A percentile compares a stretch with the other conserved stretches of the same genome.
phyloP scores from a whole-genome alignment of 2,113 vertebrate species.

The Dromaius novaehollandiae region DNA sequence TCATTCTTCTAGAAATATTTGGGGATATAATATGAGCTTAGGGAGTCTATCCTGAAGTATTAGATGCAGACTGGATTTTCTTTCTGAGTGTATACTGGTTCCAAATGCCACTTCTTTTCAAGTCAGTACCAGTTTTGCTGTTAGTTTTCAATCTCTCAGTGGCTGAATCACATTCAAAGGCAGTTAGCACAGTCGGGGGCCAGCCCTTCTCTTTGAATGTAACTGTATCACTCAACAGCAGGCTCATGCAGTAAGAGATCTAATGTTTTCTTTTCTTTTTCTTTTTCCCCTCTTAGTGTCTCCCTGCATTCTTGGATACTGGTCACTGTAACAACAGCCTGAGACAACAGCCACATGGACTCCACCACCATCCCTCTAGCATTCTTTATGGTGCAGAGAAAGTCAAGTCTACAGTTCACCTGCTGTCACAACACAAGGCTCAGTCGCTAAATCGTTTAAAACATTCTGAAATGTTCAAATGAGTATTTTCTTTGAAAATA shows the following conservation, averaged over 20 bases:
- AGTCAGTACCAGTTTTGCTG: conserved; percentile 54
- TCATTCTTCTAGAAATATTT: conserved; percentile 64
- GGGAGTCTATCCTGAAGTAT: conserved; percentile 36
- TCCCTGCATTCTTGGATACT: conserved; percentile 62
- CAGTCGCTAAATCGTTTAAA: neutral
- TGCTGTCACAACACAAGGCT: neutral
- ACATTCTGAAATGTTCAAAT: neutral
- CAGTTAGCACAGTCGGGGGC: conserved; percentile 63
- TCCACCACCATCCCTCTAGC: conserved; percentile 1
- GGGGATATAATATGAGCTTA: conserved; percentile 45
- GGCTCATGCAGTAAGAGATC: conserved; percentile 57
- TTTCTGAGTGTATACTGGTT: conserved; percentile 49
- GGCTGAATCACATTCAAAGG: conserved; percentile 73
- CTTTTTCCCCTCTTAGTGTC: neutral
- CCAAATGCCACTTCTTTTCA: conserved; percentile 71
- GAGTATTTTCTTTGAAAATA: neutral
- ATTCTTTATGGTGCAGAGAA: neutral
- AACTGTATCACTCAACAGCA: conserved; percentile 75
- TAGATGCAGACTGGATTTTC: conserved; percentile 58
- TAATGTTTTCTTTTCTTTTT: conserved; percentile 69
- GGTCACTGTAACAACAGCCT: conserved; percentile 59
- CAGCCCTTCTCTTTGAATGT: conserved; percentile 59
- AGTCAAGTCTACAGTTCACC: conserved; percentile 19
- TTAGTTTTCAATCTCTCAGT: conserved; percentile 66
- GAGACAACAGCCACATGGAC: conserved; percentile 40